Base-by-base conservation (phyloP, 2,113 vertebrate species). In the Aplodontia rufa region DNA sequence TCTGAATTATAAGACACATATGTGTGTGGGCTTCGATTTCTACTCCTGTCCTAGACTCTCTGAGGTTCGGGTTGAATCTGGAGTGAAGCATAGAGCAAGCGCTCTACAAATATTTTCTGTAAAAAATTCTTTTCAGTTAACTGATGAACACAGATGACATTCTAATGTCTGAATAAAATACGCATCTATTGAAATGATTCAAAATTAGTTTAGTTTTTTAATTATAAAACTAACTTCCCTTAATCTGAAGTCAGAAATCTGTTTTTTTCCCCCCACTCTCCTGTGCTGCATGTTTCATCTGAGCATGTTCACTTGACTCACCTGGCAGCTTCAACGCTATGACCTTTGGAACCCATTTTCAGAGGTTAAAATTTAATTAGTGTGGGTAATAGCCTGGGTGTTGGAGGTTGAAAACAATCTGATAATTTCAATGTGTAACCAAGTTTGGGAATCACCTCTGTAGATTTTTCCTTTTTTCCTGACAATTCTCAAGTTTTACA, bases 181-280 rank as follows among this genome's bases (percentile, higher is more conserved):
- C 64, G 24, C 9, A 17, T 42, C 22, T 37, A 81, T 1, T 51
- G 30, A 93, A 71, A 95, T 69, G 14, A 40, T n/a, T 87, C 28
- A 72, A 69, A 53, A 53, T 55, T 17, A 80, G 68, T 93, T 76
- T 75, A 80, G 47, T 26, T 35, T 60, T 96, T 95, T 68, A 66
- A 26, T 14, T 62, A 37, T 47, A 82, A 92, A 85, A 76, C 7
- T 1, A 75, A 91, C 42, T 32, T 32, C 42, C 42, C 13, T 49
- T 84, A 5, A 51, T 37, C 68, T 72, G 79, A 17, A 75, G 62
- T 76, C 62, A 84, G 88, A 68, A 58, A 42, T n/a, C 78, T 45
- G 40, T 26, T n/a, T n/a, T n/a, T n/a, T n/a, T n/a, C n/a, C n/a
- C n/a, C n/a, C n/a, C n/a, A n/a, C n/a, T n/a, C n/a, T n/a, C n/a